These are phyloP conservation scores for Eupithecia centaureata DNA, from an alignment of 2,888 invertebrate species.

Conservation along the genomic window DNA sequence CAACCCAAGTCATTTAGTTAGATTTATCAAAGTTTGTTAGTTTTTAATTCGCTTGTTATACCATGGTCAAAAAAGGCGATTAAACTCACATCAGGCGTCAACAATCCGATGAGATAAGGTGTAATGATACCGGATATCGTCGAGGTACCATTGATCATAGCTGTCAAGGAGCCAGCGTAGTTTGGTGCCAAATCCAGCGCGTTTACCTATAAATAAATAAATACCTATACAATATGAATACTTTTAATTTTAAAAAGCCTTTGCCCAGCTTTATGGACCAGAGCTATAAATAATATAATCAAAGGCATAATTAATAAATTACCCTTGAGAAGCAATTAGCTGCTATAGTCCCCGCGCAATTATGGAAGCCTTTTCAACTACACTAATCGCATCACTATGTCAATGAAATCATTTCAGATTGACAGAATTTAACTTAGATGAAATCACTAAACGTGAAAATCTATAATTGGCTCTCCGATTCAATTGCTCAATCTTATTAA, in stretches of 20 bases:
- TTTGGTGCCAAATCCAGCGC: constrained; percentile 86
- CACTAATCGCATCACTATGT: too few relatives aligned
- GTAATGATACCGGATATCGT: constrained; percentile 86
- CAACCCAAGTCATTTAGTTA: too few relatives aligned
- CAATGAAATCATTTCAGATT: too few relatives aligned
- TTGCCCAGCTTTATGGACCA: neutral
- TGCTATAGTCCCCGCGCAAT: neutral
- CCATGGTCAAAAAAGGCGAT: neutral
- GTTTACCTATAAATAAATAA: constrained; percentile 76
- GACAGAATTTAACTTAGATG: too few relatives aligned
- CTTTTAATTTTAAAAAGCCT: neutral
- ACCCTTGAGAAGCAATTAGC: neutral
- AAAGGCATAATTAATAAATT: neutral
- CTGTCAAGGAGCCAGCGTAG: constrained; percentile 86
- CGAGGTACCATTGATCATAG: constrained; percentile 86
- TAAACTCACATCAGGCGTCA: constrained; percentile 85
- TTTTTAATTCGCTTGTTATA: too few relatives aligned
- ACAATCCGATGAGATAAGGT: constrained; percentile 85
- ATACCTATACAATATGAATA: too few relatives aligned
- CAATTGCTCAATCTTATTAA: too few relatives aligned
- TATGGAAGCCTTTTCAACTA: neutral
- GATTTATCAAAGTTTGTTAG: too few relatives aligned
- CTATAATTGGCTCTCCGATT: too few relatives aligned
- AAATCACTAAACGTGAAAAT: too few relatives aligned
- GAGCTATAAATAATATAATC: neutral